phyloP scores from a whole-genome alignment of 2,888 invertebrate genomes.

The Pherbina coryleti region DNA sequence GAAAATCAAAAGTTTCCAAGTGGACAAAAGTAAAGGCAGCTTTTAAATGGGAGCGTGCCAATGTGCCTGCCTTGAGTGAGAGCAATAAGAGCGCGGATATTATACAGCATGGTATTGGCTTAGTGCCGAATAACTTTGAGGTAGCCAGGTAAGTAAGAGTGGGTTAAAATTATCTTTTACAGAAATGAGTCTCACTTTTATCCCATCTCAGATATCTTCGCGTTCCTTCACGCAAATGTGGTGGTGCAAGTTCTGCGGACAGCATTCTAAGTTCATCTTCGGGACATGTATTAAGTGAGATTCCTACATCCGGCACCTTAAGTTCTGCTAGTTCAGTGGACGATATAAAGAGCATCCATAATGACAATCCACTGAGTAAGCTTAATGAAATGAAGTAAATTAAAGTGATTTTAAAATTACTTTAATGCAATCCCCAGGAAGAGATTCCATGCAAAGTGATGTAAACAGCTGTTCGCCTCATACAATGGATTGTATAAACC shows the following conservation, averaged over 20 bases:
- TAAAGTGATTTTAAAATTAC: neutral
- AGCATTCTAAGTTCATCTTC: constrained; percentile 70
- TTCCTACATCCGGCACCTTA: constrained; percentile 74
- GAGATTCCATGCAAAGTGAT: constrained; percentile 67
- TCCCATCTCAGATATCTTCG: constrained; percentile 67
- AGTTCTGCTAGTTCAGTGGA: constrained; percentile 83
- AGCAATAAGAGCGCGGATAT: constrained; percentile 55
- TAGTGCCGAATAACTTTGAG: constrained; percentile 71
- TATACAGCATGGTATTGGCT: constrained; percentile 66
- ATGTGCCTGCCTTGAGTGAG: constrained; percentile 68
- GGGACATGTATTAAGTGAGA: constrained; percentile 70
- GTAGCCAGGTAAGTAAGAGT: constrained; percentile 64
- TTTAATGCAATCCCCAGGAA: constrained; percentile 53
- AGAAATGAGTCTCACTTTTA: neutral
- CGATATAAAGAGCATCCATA: constrained; percentile 69
- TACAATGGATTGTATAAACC: constrained; percentile 53
- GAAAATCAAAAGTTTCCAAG: constrained; percentile 75
- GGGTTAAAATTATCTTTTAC: neutral
- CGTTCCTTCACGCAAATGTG: constrained; percentile 70
- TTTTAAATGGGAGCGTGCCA: constrained; percentile 87
- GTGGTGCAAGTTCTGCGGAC: constrained; percentile 72
- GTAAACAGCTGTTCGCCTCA: constrained; percentile 56
- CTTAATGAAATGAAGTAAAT: neutral
- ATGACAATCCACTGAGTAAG: constrained; percentile 52
- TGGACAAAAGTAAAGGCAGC: constrained; percentile 93